phyloP scores from a whole-genome alignment of 2,888 invertebrate species.

The Pandemis corylana region DNA sequence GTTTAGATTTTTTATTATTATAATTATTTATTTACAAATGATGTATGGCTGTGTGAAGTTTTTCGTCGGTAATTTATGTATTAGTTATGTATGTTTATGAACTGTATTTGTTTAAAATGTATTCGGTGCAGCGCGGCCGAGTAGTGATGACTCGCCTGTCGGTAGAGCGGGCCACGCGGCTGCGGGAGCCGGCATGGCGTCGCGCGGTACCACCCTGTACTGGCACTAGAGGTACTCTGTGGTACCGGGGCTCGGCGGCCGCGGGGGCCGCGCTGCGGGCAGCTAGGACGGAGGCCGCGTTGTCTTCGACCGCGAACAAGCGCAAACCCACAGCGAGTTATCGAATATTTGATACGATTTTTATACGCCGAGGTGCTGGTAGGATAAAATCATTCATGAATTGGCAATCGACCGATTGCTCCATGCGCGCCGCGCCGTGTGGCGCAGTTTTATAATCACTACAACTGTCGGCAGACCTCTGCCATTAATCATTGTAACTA shows the following conservation, averaged over 20 bases:
- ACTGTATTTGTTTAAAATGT: constrained; percentile 49
- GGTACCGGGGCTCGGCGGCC: neutral
- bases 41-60: constrained; percentile 82
- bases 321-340: constrained; percentile 28
- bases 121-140: constrained; percentile 32
- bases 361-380: constrained; percentile 75
- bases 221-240: neutral
- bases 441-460: constrained; percentile 52
- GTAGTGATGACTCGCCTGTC: constrained; percentile 30
- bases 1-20: constrained; percentile 58
- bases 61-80: constrained; percentile 75
- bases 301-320: constrained; percentile 9
- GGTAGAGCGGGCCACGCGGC: constrained; percentile 18
- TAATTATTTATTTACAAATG: constrained; percentile 77
- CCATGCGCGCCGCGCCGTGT: constrained; percentile 19
- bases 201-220: neutral
- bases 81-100: constrained; percentile 56
- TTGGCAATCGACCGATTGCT: constrained; percentile 23
- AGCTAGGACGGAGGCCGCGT: constrained; percentile 19
- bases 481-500: constrained; percentile 46
- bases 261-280: constrained; percentile 15
- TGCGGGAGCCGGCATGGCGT: neutral
- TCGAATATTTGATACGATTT: constrained; percentile 48
- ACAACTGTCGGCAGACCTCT: constrained; percentile 54
- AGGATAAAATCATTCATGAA: constrained; percentile 59